Evolutionary conservation across 2,113 vertebrate species (phyloP), one percentile per base, ranked within the genome.

Genomic region (Alectura lathami): DNA sequence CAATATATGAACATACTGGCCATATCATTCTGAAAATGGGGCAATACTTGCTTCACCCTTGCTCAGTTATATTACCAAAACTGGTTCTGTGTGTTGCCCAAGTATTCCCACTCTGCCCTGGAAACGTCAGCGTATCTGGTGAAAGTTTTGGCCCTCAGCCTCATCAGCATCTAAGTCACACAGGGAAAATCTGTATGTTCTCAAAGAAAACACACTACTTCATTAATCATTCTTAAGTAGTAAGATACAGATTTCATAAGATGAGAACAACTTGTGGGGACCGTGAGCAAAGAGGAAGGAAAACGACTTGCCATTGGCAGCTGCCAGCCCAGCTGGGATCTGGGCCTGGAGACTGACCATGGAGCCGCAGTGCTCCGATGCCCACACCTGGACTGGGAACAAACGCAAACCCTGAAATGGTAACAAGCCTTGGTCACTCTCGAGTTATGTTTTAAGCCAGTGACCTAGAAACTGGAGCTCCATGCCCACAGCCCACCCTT

Each of bases 391-490:
- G 93, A 94, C 82, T 40, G 23, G 73, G 40, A 83, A 76, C 94
- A 96, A 95, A 69, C 2, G 16, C 30, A 79, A 87, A 62, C 57
- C 40, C 73, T 2, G 0, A 27, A 82, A 73, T 0, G 4, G 3
- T 62, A 91, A 97, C 47, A 4, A 96, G 89, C 59, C 68, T 79
- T 32, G 50, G 89, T 54, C 84, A 60, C 62, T 76, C 78, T 40
- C 13, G 59, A 94, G 67, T 75, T 80, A 50, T 47, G 3, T 47
- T 88, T 48, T 36, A 40, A 54, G 70, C 9, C 87, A 94, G 29
- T 85, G 93, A 93, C 84, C 95, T 95, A 83, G 91, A 97, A 94
- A 94, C 21, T 5, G 1, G n/a, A 63, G 84, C 70, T 91, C 47
- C 50, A 42, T 26, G 69, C 93, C 47, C 63, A 91, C n/a, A 74